A percentile compares a stretch with the other conserved stretches of the same genome.
phyloP scores from a whole-genome alignment of 2,113 vertebrate genomes.

The Stegastes partitus region DNA sequence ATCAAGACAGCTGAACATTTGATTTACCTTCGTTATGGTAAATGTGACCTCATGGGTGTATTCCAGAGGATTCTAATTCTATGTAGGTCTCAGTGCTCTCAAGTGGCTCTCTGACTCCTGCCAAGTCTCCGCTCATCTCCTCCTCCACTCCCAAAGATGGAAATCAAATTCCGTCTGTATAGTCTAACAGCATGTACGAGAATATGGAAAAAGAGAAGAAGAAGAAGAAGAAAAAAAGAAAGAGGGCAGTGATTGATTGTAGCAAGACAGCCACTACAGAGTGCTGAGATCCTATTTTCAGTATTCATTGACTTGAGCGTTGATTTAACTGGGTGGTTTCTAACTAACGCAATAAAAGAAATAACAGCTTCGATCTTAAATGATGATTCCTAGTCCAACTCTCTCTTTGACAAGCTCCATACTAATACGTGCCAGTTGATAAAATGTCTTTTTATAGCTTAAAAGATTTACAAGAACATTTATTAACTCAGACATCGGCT shows the following conservation, averaged over 20 bases:
- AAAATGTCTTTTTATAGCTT: constrained; percentile 9
- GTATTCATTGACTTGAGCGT: constrained; percentile 35
- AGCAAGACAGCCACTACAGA: constrained; percentile 47
- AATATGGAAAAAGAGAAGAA: constrained; percentile 28
- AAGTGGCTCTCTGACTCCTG: constrained; percentile 58
- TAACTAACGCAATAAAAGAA: constrained; percentile 35
- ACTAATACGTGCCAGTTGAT: neutral
- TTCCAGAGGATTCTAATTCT: constrained; percentile 71
- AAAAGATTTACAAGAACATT: constrained; percentile 22
- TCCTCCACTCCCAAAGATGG: constrained; percentile 40
- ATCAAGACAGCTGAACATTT: constrained; percentile 77
- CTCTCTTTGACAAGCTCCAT: constrained; percentile 6
- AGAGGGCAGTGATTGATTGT: constrained; percentile 57
- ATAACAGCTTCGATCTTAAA: constrained; percentile 7
- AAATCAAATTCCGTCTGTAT: constrained; percentile 60
- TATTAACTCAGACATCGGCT: constrained; percentile 7
- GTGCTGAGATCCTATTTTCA: constrained; percentile 43
- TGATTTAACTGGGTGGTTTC: constrained; percentile 42
- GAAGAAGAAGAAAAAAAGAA: neutral
- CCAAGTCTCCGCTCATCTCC: constrained; percentile 43
- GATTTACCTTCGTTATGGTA: constrained; percentile 76
- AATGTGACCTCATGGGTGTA: constrained; percentile 71
- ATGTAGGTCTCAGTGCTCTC: constrained; percentile 64
- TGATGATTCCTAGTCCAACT: constrained; percentile 5
- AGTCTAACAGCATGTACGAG: constrained; percentile 44